phyloP scores from a whole-genome alignment of 1,140 invertebrate species.

The Hydropsyche tenuis region DNA sequence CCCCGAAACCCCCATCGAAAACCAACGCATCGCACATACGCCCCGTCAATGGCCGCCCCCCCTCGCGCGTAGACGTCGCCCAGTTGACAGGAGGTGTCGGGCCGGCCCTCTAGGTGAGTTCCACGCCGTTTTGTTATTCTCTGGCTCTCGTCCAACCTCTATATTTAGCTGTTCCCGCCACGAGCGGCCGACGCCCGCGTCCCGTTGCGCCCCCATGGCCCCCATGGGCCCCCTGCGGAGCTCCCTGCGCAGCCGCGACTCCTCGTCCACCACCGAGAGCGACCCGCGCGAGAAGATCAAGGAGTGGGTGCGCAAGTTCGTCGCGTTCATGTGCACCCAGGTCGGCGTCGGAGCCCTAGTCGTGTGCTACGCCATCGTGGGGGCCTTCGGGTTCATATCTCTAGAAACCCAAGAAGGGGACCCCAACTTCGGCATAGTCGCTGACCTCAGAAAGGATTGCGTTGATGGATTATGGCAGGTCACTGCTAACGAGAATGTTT shows the following conservation, averaged over 20 bases:
- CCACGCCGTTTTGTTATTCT: too few relatives aligned
- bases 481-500: slow-evolving; percentile 74
- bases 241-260: slow-evolving; percentile 71
- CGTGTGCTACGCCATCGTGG: slow-evolving; percentile 93
- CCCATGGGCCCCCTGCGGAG: slow-evolving; percentile 49
- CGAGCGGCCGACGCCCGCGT: background rate
- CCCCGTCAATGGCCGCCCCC: too few relatives aligned
- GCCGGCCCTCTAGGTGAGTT: too few relatives aligned
- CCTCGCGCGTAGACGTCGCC: too few relatives aligned
- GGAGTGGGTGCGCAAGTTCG: slow-evolving; percentile 82
- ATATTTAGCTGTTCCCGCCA: background rate
- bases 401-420: slow-evolving; percentile 80
- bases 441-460: slow-evolving; percentile 62
- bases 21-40: too few relatives aligned
- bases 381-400: slow-evolving; percentile 88
- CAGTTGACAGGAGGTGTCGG: too few relatives aligned
- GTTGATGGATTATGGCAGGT: slow-evolving; percentile 76
- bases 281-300: slow-evolving; percentile 77
- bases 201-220: background rate
- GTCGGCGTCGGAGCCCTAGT: slow-evolving; percentile 95
- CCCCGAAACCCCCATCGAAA: too few relatives aligned
- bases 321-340: slow-evolving; percentile 91
- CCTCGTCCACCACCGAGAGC: slow-evolving; percentile 70
- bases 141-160: background rate
- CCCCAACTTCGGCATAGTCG: slow-evolving; percentile 62